Evolutionary conservation across 2,113 vertebrate genomes (phyloP).

Genomic region (Chloropsis cyanopogon): DNA sequence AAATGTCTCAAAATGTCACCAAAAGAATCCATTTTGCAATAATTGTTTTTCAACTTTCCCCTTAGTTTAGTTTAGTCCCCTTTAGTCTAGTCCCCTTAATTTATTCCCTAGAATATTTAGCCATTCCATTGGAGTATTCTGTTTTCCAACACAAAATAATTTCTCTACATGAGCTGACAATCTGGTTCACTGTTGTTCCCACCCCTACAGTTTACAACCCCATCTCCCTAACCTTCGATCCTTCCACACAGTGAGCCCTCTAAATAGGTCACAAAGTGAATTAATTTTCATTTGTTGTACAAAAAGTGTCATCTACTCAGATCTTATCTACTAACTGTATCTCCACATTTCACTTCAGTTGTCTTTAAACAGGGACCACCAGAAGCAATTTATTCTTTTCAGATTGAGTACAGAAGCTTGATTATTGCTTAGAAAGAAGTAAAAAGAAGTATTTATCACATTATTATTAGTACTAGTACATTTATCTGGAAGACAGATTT

Average conservation of each 20-base stretch:
- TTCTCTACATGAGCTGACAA: background rate
- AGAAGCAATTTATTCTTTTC: background rate
- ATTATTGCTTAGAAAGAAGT: background rate
- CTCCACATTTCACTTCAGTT: background rate
- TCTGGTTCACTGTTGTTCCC: background rate
- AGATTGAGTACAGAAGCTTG: background rate
- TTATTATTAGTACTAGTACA: background rate
- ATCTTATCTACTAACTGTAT: background rate
- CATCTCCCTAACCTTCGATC: background rate
- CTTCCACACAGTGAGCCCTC: background rate
- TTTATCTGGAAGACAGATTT: constrained; percentile 46
- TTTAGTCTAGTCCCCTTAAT: background rate
- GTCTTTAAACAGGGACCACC: background rate
- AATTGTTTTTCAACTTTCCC: background rate
- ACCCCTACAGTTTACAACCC: background rate
- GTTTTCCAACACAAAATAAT: background rate
- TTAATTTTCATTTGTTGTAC: constrained; percentile 14
- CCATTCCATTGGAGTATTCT: background rate
- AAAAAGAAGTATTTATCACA: constrained; percentile 6
- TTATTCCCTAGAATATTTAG: background rate
- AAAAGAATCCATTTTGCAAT: background rate
- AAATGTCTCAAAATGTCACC: background rate
- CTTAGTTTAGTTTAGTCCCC: background rate
- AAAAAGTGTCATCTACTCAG: background rate
- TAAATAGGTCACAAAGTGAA: constrained; percentile 37